phyloP scores from a whole-genome alignment of 2,797 vertebrate species.

The Propithecus deckenii region DNA sequence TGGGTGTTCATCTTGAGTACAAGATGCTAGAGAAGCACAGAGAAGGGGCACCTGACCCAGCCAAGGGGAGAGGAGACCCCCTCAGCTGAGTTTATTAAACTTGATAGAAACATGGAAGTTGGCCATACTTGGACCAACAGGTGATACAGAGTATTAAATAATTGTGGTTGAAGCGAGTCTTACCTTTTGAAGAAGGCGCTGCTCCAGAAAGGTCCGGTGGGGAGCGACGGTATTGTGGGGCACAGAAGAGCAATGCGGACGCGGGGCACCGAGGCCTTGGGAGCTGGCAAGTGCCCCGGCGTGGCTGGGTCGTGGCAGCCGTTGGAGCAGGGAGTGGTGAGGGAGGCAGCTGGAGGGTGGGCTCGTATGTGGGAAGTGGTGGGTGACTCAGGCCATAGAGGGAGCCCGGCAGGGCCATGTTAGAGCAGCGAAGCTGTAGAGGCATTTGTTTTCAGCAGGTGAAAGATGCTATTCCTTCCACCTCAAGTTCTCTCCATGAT shows the following conservation, averaged over 20 bases:
- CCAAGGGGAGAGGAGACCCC: neutral
- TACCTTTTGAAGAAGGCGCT: neutral
- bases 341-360: neutral
- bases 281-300: neutral
- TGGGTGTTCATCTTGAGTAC: neutral
- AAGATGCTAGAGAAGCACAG: neutral
- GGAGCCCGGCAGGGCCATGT: neutral
- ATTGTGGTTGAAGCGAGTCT: neutral
- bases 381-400: accelerated
- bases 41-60: neutral
- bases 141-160: neutral
- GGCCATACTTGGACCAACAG: accelerated
- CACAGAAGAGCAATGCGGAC: neutral
- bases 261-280: neutral
- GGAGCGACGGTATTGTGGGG: too few species aligned
- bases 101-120: neutral
- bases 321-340: neutral
- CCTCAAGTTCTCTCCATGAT: neutral
- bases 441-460: neutral
- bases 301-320: neutral
- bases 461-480: neutral
- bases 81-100: neutral
- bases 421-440: neutral
- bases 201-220: neutral
- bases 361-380: too few species aligned